Percentiles rank a stretch among this genome's conserved stretches.
phyloP scores from a whole-genome alignment of 2,113 vertebrate genomes.

The Octodon degus region DNA sequence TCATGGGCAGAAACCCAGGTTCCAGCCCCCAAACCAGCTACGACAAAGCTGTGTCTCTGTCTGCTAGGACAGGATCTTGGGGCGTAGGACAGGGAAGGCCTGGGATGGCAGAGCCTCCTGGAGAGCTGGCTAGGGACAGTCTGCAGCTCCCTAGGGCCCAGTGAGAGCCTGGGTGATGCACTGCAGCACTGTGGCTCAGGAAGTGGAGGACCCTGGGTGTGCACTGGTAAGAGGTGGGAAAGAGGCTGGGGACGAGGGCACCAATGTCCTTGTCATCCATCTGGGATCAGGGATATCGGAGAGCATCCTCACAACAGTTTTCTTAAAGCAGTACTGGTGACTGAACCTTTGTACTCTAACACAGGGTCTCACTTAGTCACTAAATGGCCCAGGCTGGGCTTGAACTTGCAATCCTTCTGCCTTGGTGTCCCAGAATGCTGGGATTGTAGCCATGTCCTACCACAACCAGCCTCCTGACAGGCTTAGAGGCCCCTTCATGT shows the following conservation, averaged over 20 bases:
- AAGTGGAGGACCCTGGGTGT: not conserved
- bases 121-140: not conserved
- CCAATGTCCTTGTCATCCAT: not conserved
- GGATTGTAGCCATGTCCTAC: not conserved
- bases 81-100: not conserved
- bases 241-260: not conserved
- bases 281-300: not conserved
- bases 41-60: not conserved
- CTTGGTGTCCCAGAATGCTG: not conserved
- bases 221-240: not conserved
- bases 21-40: not conserved
- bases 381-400: not conserved
- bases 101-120: not conserved
- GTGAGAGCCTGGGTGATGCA: not conserved
- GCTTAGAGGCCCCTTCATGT: not conserved
- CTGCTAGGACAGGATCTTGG: not conserved
- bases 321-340: not conserved
- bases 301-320: not conserved
- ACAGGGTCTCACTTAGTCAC: not conserved
- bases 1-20: not conserved
- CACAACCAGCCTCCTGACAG: not conserved
- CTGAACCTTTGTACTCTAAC: not conserved
- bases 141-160: not conserved
- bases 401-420: not conserved
- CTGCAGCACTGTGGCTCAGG: not conserved